Percentiles rank a stretch among this genome's conserved stretches.
These are phyloP conservation scores for Pelodiscus sinensis DNA, from an alignment of 2,113 vertebrate species.

Conservation along the genomic window DNA sequence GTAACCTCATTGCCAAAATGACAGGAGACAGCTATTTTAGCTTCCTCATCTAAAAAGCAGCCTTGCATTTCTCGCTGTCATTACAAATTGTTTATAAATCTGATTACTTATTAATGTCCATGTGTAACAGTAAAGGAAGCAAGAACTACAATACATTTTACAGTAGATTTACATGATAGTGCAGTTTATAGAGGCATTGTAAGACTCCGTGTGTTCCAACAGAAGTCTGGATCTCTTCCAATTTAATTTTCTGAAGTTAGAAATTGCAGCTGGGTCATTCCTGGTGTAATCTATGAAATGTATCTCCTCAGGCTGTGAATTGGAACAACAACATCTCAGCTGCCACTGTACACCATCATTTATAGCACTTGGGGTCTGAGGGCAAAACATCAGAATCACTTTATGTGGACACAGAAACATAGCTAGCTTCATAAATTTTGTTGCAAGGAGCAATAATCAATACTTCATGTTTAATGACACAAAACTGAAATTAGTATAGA, in stretches of 20 bases:
- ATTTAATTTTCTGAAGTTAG: conserved; percentile 69
- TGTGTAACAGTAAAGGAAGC: not conserved
- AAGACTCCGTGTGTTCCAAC: conserved; percentile 53
- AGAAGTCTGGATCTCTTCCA: conserved; percentile 70
- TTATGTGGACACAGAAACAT: conserved; percentile 60
- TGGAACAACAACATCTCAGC: conserved; percentile 35
- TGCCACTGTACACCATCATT: conserved; percentile 56
- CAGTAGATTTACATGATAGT: conserved; percentile 56
- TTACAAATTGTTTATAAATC: conserved; percentile 37
- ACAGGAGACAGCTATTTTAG: not conserved
- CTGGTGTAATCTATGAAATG: conserved; percentile 56
- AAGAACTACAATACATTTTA: conserved; percentile 49
- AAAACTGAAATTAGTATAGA: conserved; percentile 86
- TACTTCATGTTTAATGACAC: conserved; percentile 78
- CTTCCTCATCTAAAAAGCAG: conserved; percentile 9
- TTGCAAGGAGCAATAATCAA: conserved; percentile 72
- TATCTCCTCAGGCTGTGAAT: conserved; percentile 62
- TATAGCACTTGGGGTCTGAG: conserved; percentile 1
- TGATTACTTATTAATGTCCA: not conserved
- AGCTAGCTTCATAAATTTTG: conserved; percentile 70
- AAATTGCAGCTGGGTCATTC: conserved; percentile 68
- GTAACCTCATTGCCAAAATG: not conserved
- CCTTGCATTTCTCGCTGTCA: conserved; percentile 25
- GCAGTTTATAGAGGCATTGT: conserved; percentile 27
- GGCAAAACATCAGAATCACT: conserved; percentile 45